phyloP scores from a whole-genome alignment of 2,113 vertebrate genomes.

The Sitta europaea region DNA sequence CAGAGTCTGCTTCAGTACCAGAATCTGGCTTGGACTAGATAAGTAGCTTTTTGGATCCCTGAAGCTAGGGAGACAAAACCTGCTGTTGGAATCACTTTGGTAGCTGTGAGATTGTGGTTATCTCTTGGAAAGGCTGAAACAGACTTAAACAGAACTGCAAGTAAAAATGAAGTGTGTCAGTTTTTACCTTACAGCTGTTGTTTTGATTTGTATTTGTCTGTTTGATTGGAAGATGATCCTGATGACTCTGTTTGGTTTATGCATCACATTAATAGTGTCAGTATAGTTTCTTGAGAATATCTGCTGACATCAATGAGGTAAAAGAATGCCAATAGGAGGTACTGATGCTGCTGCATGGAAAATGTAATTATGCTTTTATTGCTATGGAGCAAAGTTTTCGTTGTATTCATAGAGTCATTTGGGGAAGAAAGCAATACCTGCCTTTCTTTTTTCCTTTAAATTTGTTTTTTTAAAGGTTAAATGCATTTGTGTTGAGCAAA shows the following conservation, averaged over 20 bases:
- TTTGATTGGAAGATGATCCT: background rate
- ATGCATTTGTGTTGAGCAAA: constrained; percentile 1
- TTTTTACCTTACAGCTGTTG: background rate
- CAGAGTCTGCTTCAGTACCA: background rate
- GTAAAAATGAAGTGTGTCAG: background rate
- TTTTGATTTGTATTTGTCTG: background rate
- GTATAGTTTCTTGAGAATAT: background rate
- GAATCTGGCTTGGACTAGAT: background rate
- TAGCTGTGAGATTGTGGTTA: background rate
- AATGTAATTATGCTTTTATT: background rate
- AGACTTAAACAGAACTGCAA: background rate
- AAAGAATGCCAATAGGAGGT: background rate
- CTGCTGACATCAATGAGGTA: background rate
- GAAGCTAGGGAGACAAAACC: background rate
- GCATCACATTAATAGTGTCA: background rate
- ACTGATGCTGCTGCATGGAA: background rate
- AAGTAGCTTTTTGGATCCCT: background rate
- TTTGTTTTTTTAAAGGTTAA: background rate
- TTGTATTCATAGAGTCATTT: background rate
- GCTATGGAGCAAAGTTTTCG: background rate
- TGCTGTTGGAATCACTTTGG: background rate
- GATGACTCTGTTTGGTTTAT: background rate
- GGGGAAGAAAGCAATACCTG: background rate
- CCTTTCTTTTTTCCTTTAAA: too few relatives aligned
- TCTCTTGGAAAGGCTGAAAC: background rate